Conservation (phyloP, 2,888 invertebrate genomes). For the Callosobruchus maculatus region DNA sequence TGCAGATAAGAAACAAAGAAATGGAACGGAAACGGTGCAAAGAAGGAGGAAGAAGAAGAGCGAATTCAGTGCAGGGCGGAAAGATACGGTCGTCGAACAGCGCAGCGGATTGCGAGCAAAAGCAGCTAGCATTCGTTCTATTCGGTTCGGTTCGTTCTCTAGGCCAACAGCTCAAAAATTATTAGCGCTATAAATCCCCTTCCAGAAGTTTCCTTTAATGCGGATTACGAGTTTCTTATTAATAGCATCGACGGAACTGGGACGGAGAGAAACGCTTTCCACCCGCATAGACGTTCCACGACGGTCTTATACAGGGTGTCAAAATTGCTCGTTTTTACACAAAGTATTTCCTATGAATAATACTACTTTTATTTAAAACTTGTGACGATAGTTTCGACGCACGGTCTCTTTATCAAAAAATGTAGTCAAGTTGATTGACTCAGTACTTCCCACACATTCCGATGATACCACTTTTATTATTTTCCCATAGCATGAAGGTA, state of each 20-base stretch:
- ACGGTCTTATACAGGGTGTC: not conserved
- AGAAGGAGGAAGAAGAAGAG: not conserved
- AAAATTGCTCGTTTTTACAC: too few relatives aligned
- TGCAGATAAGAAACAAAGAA: not conserved
- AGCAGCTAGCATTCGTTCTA: too few relatives aligned
- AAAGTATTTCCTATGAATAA: too few relatives aligned
- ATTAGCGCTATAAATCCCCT: not conserved
- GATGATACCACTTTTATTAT: too few relatives aligned
- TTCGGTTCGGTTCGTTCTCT: too few relatives aligned
- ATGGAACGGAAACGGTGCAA: not conserved
- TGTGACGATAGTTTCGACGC: too few relatives aligned
- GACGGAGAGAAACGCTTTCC: not conserved
- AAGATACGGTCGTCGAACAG: not conserved
- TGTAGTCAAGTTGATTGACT: too few relatives aligned
- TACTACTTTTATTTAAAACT: too few relatives aligned
- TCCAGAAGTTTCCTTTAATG: slow-evolving; percentile 1
- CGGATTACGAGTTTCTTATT: slow-evolving; percentile 1
- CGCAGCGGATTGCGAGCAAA: too few relatives aligned
- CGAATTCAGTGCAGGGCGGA: not conserved
- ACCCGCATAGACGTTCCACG: not conserved
- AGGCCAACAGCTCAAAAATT: not conserved
- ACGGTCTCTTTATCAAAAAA: too few relatives aligned
- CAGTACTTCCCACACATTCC: too few relatives aligned
- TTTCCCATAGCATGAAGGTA: too few relatives aligned
- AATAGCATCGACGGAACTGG: not conserved